A percentile compares a stretch with the other conserved stretches of the same genome.
Conservation (phyloP, 2,797 vertebrate genomes). For the Myotis vivesi region DNA sequence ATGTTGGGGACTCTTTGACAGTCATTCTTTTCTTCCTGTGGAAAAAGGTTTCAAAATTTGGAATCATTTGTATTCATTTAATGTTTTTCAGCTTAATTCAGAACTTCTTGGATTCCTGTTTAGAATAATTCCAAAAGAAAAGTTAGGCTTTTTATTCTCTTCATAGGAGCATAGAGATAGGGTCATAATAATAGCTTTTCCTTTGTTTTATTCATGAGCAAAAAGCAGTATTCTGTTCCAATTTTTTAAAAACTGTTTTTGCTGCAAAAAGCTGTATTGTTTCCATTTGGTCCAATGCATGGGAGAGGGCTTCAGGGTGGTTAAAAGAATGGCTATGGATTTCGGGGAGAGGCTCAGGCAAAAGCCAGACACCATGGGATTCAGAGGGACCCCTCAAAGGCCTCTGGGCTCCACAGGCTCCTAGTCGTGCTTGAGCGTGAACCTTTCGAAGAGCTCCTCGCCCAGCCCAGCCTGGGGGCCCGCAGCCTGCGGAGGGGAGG, state of each 20-base stretch:
- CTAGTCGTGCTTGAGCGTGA: too few species aligned
- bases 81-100: constrained; percentile 1
- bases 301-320: too few species aligned
- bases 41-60: neutral
- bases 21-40: neutral
- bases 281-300: too few species aligned
- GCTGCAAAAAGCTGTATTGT: too few species aligned
- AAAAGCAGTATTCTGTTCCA: neutral
- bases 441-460: too few species aligned
- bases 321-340: too few species aligned
- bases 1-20: neutral
- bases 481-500: too few species aligned
- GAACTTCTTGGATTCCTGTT: neutral
- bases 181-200: neutral
- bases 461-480: too few species aligned
- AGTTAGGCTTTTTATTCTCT: neutral
- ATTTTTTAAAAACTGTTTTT: neutral
- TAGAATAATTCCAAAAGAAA: constrained; percentile 36
- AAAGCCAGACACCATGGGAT: too few species aligned
- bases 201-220: neutral
- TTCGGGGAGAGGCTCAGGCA: too few species aligned
- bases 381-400: too few species aligned
- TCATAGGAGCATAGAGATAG: neutral
- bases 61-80: neutral
- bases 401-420: too few species aligned